Conservation (phyloP, 2,888 invertebrate genomes). For the Pteria penguin region DNA sequence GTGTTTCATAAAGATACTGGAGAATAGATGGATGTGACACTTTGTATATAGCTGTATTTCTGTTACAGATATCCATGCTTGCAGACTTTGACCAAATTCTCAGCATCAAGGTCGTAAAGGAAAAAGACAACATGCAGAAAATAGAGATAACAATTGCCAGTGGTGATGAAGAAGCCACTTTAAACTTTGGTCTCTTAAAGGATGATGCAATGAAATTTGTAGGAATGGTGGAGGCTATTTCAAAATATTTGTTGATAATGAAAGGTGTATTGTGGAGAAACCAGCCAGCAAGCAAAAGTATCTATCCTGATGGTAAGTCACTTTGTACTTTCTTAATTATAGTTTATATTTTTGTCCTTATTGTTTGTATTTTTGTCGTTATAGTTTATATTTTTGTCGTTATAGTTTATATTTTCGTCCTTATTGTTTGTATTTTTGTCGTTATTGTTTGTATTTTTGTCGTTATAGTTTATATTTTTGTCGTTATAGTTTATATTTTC, state of each 20-base stretch:
- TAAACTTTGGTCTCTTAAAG: conserved; percentile 73
- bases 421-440: too few species aligned
- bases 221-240: conserved; percentile 79
- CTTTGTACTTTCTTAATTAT: too few species aligned
- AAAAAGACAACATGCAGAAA: conserved; percentile 87
- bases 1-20: too few species aligned
- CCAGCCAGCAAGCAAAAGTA: conserved; percentile 69
- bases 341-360: too few species aligned
- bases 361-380: too few species aligned
- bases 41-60: too few species aligned
- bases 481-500: too few species aligned
- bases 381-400: too few species aligned
- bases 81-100: conserved; percentile 90
- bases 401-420: too few species aligned
- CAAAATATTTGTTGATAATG: conserved; percentile 81
- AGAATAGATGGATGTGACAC: too few species aligned
- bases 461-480: too few species aligned
- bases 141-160: conserved; percentile 87
- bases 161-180: conserved; percentile 77
- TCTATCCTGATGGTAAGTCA: conserved; percentile 72
- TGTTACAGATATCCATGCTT: conserved; percentile 88
- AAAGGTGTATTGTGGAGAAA: conserved; percentile 80
- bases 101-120: conserved; percentile 87
- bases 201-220: conserved; percentile 80
- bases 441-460: too few species aligned